Conservation (phyloP, 2,888 invertebrate genomes). For the Vanessa cardui region DNA sequence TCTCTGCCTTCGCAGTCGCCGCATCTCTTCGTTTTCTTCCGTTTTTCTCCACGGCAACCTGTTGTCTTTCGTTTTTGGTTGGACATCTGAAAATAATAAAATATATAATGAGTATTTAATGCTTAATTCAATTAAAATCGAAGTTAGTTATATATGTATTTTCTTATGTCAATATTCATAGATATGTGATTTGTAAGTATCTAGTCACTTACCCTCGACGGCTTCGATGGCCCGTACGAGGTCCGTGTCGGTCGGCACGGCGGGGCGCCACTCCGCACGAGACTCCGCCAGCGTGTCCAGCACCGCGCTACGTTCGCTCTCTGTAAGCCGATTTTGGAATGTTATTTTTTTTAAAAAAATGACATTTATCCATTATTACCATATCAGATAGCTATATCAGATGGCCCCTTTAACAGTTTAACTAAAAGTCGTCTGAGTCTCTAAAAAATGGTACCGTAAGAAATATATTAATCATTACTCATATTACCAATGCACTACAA, state of each 20-base stretch:
- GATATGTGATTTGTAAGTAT: not conserved
- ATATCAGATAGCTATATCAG: no score
- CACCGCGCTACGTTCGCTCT: constrained; percentile 88
- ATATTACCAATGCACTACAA: no score
- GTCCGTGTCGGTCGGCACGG: constrained; percentile 90
- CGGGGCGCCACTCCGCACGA: constrained; percentile 91
- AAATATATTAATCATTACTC: no score
- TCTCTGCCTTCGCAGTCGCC: constrained; percentile 82
- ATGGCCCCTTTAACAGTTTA: no score
- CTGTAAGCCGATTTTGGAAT: no score
- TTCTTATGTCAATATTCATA: not conserved
- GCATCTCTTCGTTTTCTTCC: constrained; percentile 85
- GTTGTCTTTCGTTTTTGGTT: constrained; percentile 88
- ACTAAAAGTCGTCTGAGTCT: no score
- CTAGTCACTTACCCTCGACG: constrained; percentile 87
- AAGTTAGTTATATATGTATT: no score
- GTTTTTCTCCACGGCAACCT: constrained; percentile 90
- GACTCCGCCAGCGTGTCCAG: constrained; percentile 89
- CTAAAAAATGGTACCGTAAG: no score
- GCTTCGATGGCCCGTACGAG: constrained; percentile 93
- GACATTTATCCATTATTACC: no score
- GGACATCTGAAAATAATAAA: constrained; percentile 81
- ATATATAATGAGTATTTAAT: not conserved
- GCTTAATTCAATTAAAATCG: no score
- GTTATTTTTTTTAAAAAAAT: no score